Evolutionary conservation across 2,888 invertebrate species (phyloP).

Genomic region (Tetropium fuscum): DNA sequence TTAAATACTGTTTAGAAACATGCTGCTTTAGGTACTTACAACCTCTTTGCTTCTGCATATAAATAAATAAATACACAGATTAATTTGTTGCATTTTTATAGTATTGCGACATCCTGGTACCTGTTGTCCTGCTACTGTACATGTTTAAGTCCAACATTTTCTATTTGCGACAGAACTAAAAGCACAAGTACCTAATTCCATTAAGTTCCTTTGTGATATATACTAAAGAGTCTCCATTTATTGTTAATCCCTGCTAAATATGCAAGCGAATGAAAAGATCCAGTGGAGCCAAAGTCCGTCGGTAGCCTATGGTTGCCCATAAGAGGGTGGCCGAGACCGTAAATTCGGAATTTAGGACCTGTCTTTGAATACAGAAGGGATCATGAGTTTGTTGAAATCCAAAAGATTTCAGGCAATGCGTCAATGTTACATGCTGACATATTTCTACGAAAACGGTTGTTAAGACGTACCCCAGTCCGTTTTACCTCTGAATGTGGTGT

Average conservation of each 20-base stretch:
- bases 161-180: no score
- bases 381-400: constrained; percentile 58
- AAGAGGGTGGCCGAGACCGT: constrained; percentile 13
- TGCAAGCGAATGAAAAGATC: constrained; percentile 31
- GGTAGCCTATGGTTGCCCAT: constrained; percentile 14
- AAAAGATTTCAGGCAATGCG: constrained; percentile 56
- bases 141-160: no score
- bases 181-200: constrained; percentile 33
- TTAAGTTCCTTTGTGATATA: constrained; percentile 20
- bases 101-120: no score
- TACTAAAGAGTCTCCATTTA: constrained; percentile 18
- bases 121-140: no score
- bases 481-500: constrained; percentile 28
- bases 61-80: no score
- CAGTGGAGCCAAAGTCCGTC: constrained; percentile 38
- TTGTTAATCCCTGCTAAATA: constrained; percentile 27
- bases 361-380: constrained; percentile 49
- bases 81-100: no score
- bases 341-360: constrained; percentile 41
- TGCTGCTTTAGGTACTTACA: no score
- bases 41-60: no score
- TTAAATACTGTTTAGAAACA: no score
- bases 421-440: constrained; percentile 56
- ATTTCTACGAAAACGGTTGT: no score
- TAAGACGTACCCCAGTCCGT: constrained; percentile 40